Percentiles rank a stretch among this genome's conserved stretches.
Evolutionary conservation across 2,888 invertebrate genomes (phyloP).

Genomic region (Drosophila crucigera): DNA sequence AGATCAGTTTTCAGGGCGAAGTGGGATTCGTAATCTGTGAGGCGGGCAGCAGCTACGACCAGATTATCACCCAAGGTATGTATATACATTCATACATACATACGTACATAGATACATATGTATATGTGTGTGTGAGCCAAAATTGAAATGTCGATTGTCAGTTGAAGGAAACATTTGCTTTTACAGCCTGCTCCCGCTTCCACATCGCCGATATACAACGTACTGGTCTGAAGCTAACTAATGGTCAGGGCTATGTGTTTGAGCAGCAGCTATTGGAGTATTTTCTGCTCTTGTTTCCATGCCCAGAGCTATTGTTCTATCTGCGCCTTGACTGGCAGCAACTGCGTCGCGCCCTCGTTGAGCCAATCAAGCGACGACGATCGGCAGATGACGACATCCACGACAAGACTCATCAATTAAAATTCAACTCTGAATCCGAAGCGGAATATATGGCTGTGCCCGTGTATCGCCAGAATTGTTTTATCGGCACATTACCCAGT

Average conservation of each 20-base stretch:
- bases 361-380: slow-evolving; percentile 35
- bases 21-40: slow-evolving; percentile 51
- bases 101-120: not conserved
- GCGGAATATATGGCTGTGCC: slow-evolving; percentile 64
- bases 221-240: slow-evolving; percentile 72
- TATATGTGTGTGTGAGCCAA: slow-evolving; percentile 10
- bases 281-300: slow-evolving; percentile 80
- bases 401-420: not conserved
- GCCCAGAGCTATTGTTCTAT: slow-evolving; percentile 77
- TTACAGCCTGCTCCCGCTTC: slow-evolving; percentile 48
- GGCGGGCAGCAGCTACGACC: slow-evolving; percentile 62
- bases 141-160: not conserved
- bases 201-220: slow-evolving; percentile 60
- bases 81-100: not conserved
- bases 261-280: slow-evolving; percentile 79
- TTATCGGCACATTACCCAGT: slow-evolving; percentile 74
- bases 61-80: slow-evolving; percentile 75
- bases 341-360: slow-evolving; percentile 42
- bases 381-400: not conserved
- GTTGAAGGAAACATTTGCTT: not conserved
- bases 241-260: slow-evolving; percentile 75
- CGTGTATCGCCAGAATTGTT: slow-evolving; percentile 83
- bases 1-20: slow-evolving; percentile 64
- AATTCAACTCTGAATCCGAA: not conserved
- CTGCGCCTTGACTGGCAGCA: slow-evolving; percentile 70